phyloP scores from a whole-genome alignment of 92 coral and sea anemone species.

The Metridium senile region DNA sequence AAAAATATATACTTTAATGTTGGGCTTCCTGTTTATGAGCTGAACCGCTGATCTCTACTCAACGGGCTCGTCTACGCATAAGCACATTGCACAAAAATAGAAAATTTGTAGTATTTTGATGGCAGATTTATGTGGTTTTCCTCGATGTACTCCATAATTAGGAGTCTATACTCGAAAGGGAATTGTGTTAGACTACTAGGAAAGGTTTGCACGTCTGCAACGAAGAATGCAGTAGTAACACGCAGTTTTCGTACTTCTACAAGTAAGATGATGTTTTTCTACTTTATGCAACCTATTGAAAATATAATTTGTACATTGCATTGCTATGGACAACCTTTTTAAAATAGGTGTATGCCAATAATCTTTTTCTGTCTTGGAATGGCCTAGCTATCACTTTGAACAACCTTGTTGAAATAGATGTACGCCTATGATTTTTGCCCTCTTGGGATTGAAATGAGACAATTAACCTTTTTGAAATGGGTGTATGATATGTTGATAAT shows the following conservation, averaged over 20 bases:
- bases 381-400: no score
- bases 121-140: not conserved
- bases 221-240: not conserved
- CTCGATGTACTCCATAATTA: constrained; percentile 15
- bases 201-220: not conserved
- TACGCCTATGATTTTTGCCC: no score
- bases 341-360: no score
- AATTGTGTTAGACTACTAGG: not conserved
- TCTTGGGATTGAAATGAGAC: no score
- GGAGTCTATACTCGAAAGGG: constrained; percentile 6
- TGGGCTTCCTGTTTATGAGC: constrained; percentile 23
- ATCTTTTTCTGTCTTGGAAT: no score
- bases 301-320: no score
- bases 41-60: not conserved
- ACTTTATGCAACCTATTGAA: not conserved
- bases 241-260: not conserved
- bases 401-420: no score
- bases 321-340: no score
- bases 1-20: not conserved
- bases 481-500: no score
- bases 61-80: constrained; percentile 16
- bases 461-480: no score
- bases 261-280: not conserved
- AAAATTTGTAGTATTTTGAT: not conserved
- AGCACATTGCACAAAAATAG: not conserved